Evolutionary conservation across 2,113 vertebrate species (phyloP).

Genomic region (Prinia subflava): DNA sequence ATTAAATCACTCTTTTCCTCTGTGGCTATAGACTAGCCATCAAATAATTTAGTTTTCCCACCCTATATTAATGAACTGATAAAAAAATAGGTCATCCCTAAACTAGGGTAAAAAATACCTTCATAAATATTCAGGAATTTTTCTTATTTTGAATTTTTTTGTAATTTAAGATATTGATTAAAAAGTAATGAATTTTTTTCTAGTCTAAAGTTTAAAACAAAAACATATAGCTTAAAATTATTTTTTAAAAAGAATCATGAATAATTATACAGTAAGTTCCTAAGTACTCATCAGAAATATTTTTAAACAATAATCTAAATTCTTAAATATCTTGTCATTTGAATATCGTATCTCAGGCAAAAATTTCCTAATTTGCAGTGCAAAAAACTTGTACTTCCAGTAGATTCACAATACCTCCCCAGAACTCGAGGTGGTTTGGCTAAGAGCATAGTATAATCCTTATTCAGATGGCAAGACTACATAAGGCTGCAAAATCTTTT

Average conservation of each 20-base stretch:
- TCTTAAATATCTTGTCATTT: not conserved
- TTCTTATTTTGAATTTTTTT: not conserved
- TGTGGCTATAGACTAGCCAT: not conserved
- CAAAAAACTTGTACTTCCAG: not conserved
- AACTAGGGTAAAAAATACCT: not conserved
- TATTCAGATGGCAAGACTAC: not conserved
- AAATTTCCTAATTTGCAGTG: not conserved
- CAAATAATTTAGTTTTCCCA: not conserved
- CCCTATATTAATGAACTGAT: not conserved
- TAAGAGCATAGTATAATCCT: not conserved
- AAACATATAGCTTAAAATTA: not conserved
- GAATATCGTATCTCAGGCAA: not conserved
- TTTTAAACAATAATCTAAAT: not conserved
- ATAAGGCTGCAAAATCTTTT: not conserved
- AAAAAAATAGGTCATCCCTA: not conserved
- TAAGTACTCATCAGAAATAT: not conserved
- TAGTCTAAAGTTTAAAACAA: not conserved
- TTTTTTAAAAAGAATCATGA: not conserved
- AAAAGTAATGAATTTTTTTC: not conserved
- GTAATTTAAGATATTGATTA: not conserved
- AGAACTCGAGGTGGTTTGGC: not conserved
- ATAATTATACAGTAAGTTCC: not conserved
- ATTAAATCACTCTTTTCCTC: not conserved
- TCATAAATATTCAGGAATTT: not conserved
- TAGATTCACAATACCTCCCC: not conserved